Conservation (phyloP, 1,140 invertebrate genomes). For the Holotrichia oblita region DNA sequence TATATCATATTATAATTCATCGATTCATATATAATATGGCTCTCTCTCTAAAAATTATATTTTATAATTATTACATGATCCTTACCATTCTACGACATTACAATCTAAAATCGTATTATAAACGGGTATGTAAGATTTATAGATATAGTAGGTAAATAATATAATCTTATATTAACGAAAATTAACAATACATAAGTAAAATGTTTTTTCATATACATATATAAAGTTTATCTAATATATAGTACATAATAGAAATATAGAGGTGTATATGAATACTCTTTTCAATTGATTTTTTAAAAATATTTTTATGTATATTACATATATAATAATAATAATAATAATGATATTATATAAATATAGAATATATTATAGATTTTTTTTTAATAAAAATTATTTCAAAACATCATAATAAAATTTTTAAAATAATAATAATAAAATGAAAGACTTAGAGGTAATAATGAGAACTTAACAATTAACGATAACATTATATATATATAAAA, state of each 20-base stretch:
- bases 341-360: constrained; percentile 18
- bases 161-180: not conserved
- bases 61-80: too few relatives aligned
- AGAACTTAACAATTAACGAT: constrained; percentile 23
- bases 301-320: not conserved
- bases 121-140: too few relatives aligned
- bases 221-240: too few relatives aligned
- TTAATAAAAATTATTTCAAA: constrained; percentile 9
- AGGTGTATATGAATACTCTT: not conserved
- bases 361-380: constrained; percentile 4
- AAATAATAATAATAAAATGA: constrained; percentile 35
- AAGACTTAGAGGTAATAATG: constrained; percentile 30
- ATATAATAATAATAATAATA: too few relatives aligned
- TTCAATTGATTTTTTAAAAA: not conserved
- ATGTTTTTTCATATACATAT: not conserved
- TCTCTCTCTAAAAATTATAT: not conserved
- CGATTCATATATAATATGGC: not conserved
- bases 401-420: constrained; percentile 26
- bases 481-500: not conserved
- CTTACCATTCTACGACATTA: too few relatives aligned
- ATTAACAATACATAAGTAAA: not conserved
- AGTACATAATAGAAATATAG: not conserved
- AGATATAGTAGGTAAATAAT: too few relatives aligned
- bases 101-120: too few relatives aligned
- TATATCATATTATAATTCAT: not conserved